Evolutionary conservation across 2,113 vertebrate species (phyloP).

Genomic region (Calonectris borealis): DNA sequence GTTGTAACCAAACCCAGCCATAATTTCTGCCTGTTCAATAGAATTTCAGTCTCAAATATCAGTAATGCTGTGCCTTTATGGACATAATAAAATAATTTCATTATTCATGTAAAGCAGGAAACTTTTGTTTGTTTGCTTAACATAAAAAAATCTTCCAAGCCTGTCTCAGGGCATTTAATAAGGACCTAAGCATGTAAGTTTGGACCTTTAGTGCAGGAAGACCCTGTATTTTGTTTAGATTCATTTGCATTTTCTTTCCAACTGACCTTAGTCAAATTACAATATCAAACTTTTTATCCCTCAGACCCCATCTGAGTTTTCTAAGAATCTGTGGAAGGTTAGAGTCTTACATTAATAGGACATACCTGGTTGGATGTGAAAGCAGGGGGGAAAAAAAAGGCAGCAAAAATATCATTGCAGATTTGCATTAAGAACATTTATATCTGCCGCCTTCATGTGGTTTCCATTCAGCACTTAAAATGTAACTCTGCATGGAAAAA

Average conservation of each 20-base stretch:
- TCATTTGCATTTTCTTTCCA: background rate
- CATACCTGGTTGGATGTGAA: slow-evolving; percentile 18
- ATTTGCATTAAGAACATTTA: background rate
- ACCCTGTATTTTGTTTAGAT: background rate
- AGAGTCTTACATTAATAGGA: background rate
- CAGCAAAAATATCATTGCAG: background rate
- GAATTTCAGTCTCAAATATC: background rate
- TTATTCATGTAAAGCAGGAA: background rate
- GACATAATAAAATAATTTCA: background rate
- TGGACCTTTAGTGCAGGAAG: background rate
- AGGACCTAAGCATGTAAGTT: background rate
- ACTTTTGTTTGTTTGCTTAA: background rate
- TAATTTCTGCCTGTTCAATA: background rate
- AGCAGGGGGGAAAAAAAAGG: background rate
- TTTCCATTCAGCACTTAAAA: background rate
- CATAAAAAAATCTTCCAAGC: background rate
- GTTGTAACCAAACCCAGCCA: background rate
- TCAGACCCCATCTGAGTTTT: background rate
- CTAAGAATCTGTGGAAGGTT: background rate
- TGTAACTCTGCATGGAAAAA: background rate
- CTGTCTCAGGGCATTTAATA: background rate
- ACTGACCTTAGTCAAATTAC: background rate
- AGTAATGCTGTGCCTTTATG: background rate
- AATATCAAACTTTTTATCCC: background rate
- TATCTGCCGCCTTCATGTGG: background rate